Percentiles rank a stretch among this genome's conserved stretches.
These are phyloP conservation scores for Lepidocolaptes lacrymiger DNA, from an alignment of 2,797 vertebrate genomes.

Conservation along the genomic window DNA sequence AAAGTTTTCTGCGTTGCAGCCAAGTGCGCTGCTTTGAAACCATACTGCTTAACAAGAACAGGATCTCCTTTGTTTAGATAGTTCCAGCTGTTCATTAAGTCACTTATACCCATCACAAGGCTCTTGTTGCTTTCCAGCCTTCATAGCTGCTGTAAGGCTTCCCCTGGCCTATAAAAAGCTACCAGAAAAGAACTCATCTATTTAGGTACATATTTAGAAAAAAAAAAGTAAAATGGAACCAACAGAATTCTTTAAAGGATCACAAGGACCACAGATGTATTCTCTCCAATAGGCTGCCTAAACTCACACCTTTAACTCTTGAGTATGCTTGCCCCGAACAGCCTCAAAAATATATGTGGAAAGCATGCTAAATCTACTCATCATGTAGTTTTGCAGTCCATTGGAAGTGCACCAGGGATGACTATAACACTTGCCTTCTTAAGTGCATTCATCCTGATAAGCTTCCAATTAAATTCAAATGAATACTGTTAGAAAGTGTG, in stretches of 20 bases:
- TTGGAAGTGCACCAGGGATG: not conserved
- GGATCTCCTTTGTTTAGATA: not conserved
- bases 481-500: not conserved
- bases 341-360: not conserved
- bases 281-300: not conserved
- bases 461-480: constrained; percentile 7
- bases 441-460: not conserved
- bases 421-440: not conserved
- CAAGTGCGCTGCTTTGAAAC: not conserved
- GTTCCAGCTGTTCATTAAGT: not conserved
- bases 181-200: not conserved
- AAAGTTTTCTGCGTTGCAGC: not conserved
- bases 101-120: not conserved
- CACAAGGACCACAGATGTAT: not conserved
- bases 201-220: not conserved
- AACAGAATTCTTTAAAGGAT: not conserved
- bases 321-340: not conserved
- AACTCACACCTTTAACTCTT: not conserved
- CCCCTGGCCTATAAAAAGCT: not conserved
- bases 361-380: not conserved
- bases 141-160: not conserved
- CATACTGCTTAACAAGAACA: not conserved
- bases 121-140: not conserved
- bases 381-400: not conserved
- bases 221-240: not conserved